Evolutionary conservation across 2,888 invertebrate genomes (phyloP).

Genomic region (Rhaphigaster nebulosa): DNA sequence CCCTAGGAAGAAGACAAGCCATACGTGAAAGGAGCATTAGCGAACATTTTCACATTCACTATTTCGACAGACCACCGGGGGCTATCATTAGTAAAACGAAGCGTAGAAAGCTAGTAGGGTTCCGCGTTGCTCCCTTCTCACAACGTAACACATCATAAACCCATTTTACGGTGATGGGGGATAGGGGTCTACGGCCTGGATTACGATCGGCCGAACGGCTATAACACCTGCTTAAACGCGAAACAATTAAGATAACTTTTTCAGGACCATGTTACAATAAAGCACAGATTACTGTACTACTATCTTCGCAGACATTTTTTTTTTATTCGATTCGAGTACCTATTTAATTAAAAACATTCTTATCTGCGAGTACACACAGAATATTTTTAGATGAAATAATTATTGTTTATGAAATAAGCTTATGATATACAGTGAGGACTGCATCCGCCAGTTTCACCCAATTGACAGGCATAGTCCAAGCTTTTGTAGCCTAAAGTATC

Average conservation of each 20-base stretch:
- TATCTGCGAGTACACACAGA: too few species aligned
- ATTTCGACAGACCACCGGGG: slow-evolving; percentile 36
- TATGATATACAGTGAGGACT: too few species aligned
- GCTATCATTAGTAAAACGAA: slow-evolving; percentile 41
- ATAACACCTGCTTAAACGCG: background rate
- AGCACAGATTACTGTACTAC: background rate
- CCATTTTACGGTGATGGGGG: background rate
- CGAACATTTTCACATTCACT: slow-evolving; percentile 14
- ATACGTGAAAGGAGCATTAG: slow-evolving; percentile 42
- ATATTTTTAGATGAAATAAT: too few species aligned
- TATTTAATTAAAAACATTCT: too few species aligned
- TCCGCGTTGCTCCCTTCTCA: background rate
- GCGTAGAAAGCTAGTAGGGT: background rate
- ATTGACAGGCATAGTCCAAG: too few species aligned
- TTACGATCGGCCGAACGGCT: background rate
- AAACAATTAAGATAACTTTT: background rate
- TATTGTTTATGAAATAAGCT: too few species aligned
- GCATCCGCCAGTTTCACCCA: too few species aligned
- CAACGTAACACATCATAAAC: slow-evolving; percentile 29
- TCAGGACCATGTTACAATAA: background rate
- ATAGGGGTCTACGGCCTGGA: background rate
- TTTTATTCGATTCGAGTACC: too few species aligned
- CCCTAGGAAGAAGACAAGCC: background rate
- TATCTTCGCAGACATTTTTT: background rate
- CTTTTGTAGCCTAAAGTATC: too few species aligned